A percentile compares a stretch with the other conserved stretches of the same genome.
phyloP scores from a whole-genome alignment of 2,113 vertebrate genomes.

The Glaucidium brasilianum region DNA sequence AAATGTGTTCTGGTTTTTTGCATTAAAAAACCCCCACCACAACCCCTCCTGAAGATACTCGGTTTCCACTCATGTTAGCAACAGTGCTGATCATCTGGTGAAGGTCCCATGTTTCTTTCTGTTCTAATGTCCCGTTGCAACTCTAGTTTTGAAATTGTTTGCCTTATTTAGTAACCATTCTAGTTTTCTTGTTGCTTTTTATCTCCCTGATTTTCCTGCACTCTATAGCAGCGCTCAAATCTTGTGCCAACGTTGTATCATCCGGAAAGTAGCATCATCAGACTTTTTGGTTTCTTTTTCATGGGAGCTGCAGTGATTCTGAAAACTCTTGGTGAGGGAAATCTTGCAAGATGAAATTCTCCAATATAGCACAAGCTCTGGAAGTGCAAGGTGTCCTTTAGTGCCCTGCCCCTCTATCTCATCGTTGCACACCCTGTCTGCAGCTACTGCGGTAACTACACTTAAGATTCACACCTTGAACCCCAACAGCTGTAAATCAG shows the following conservation, averaged over 20 bases:
- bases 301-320: neutral
- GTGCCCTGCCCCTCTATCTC: neutral
- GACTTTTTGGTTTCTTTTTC: neutral
- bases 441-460: neutral
- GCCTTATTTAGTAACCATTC: slow-evolving; percentile 29
- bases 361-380: neutral
- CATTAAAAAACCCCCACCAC: neutral
- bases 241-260: neutral
- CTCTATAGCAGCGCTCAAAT: neutral
- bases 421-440: neutral
- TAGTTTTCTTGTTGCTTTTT: neutral
- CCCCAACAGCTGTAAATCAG: neutral
- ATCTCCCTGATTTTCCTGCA: neutral
- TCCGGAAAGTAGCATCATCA: neutral
- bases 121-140: neutral
- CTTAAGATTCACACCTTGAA: neutral
- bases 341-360: neutral
- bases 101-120: neutral
- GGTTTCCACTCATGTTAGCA: neutral
- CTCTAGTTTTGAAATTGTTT: neutral
- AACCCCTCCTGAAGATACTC: neutral
- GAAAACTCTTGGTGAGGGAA: neutral
- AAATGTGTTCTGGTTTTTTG: neutral
- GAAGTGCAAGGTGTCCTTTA: neutral
- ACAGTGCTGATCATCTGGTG: neutral